Base-by-base conservation (phyloP, 2,888 invertebrate species). In the Adela reaumurella region DNA sequence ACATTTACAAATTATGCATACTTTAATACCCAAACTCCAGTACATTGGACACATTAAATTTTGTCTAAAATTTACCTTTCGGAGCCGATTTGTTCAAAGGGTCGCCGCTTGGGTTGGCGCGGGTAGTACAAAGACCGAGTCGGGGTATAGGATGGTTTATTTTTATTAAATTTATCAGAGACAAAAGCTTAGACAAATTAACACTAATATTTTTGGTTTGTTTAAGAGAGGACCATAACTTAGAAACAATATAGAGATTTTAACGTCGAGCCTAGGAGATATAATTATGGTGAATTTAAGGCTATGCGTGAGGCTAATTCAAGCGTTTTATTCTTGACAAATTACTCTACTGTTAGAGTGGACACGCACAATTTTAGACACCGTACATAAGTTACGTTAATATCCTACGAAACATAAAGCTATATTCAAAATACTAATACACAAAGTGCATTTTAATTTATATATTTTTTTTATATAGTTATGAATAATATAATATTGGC, bases 401-500 rank as follows among this genome's bases (percentile, higher is more conserved):
- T 35, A 35, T 35, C 35, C 35, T 35, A 35, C n/a, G 35, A 14
- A 35, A 35, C 35, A 35, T 35, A 35, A 35, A 35, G 35, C 35
- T 35, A 35, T 35, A 35, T 35, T 35, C 8, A 35, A 14, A 35
- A 14, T 35, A 14, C n/a, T 35, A 35, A 8, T 78, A 76, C 70
- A 68, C 68, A 63, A 68, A 63, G 77, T 77, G 77, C 77, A 63
- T 65, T 60, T 56, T 62, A 65, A 41, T 58, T 60, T 24, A 24
- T 24, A 24, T 24, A 35, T 35, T 35, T 11, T 35, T 35, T 35
- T 35, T 14, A 35, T 35, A 35, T 35, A 8, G n/a, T 35, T 35
- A 8, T 14, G n/a, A n/a, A n/a, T n/a, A n/a, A n/a, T n/a, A n/a
- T n/a, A n/a, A n/a, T n/a, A n/a, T n/a, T n/a, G n/a, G n/a, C n/a